Evolutionary conservation across 2,888 invertebrate genomes (phyloP).

Genomic region (Adineta ricciae): DNA sequence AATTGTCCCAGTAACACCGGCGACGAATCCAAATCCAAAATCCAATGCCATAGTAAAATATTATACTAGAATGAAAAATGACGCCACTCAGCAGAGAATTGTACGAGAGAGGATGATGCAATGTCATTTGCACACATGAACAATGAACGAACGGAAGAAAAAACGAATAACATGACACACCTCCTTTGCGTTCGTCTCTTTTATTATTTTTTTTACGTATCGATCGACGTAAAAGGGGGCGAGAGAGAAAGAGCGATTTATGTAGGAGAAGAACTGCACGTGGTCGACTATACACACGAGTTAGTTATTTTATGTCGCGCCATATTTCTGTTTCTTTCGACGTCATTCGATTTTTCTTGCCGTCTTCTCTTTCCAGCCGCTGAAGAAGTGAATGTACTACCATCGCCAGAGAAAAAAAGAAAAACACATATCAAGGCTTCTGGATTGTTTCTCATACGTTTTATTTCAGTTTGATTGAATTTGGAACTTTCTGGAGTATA

Average conservation of each 20-base stretch:
- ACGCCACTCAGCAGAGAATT: too few species aligned
- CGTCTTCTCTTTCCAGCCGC: too few species aligned
- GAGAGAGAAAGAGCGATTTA: not conserved
- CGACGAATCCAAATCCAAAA: conserved; percentile 7
- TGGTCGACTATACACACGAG: not conserved
- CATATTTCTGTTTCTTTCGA: too few species aligned
- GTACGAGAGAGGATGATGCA: not conserved
- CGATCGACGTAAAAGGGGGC: not conserved
- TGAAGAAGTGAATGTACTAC: too few species aligned
- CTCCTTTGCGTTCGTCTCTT: not conserved
- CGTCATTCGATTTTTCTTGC: too few species aligned
- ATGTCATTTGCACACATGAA: not conserved
- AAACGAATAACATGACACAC: not conserved
- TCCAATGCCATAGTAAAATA: not conserved
- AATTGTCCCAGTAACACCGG: conserved; percentile 28
- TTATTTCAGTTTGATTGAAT: too few species aligned
- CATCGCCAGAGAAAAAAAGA: too few species aligned
- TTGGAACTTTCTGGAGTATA: too few species aligned
- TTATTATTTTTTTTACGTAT: not conserved
- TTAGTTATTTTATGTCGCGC: too few species aligned
- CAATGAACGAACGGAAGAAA: not conserved
- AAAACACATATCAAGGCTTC: too few species aligned
- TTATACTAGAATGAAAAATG: not conserved
- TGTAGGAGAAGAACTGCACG: not conserved
- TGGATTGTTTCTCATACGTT: too few species aligned